Percentiles rank a stretch among this genome's conserved stretches.
phyloP scores from a whole-genome alignment of 2,888 invertebrate species.

The Drosophila neotestacea region DNA sequence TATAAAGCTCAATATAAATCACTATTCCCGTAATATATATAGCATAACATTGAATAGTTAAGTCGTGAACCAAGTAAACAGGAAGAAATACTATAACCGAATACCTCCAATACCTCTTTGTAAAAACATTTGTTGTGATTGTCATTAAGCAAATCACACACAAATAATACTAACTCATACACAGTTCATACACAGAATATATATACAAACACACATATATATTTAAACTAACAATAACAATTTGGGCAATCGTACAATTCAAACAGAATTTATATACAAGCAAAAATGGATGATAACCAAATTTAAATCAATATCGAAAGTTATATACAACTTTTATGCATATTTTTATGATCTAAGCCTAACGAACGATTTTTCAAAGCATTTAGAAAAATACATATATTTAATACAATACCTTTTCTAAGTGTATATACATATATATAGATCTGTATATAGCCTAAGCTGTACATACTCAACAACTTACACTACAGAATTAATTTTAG shows the following conservation, averaged over 20 bases:
- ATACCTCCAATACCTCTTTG: slow-evolving; percentile 85
- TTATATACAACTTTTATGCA: slow-evolving; percentile 64
- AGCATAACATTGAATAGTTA: slow-evolving; percentile 42
- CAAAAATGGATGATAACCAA: slow-evolving; percentile 22
- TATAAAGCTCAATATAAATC: slow-evolving; percentile 41
- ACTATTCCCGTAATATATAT: slow-evolving; percentile 20
- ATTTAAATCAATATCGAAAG: slow-evolving; percentile 34
- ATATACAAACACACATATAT: slow-evolving; percentile 19
- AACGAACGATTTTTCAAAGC: slow-evolving; percentile 63
- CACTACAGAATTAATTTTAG: slow-evolving; percentile 77
- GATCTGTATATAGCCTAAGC: slow-evolving; percentile 30
- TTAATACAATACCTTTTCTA: slow-evolving; percentile 38
- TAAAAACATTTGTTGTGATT: slow-evolving; percentile 77
- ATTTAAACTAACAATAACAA: slow-evolving; percentile 48
- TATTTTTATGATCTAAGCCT: slow-evolving; percentile 60
- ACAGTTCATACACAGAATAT: slow-evolving; percentile 33
- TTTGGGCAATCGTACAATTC: slow-evolving; percentile 80
- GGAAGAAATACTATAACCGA: slow-evolving; percentile 84
- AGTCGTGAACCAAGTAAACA: slow-evolving; percentile 80
- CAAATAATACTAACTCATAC: slow-evolving; percentile 13
- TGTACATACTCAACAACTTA: slow-evolving; percentile 64
- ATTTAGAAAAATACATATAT: slow-evolving; percentile 54
- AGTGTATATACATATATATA: slow-evolving; percentile 35
- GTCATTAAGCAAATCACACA: slow-evolving; percentile 64
- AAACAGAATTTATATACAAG: slow-evolving; percentile 78